A percentile compares a stretch with the other conserved stretches of the same genome.
phyloP scores from a whole-genome alignment of 2,888 invertebrate species.

The Mystacides longicornis region DNA sequence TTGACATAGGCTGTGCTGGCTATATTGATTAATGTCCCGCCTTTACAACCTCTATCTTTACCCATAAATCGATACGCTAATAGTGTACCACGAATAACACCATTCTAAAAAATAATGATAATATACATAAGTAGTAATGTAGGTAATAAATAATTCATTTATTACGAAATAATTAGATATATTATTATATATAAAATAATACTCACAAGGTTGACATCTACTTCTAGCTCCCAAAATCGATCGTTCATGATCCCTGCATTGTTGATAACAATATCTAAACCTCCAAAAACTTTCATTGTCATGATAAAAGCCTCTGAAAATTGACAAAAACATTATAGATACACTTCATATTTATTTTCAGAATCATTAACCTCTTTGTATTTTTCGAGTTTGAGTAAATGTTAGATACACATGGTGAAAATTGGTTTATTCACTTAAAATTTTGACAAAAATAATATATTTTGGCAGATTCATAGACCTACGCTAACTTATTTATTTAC shows the following conservation, averaged over 20 bases:
- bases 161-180: no score
- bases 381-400: no score
- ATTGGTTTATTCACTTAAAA: no score
- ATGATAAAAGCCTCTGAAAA: slow-evolving; percentile 64
- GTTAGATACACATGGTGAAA: no score
- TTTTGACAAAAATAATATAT: no score
- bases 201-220: slow-evolving; percentile 68
- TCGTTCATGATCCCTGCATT: slow-evolving; percentile 77
- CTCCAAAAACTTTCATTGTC: slow-evolving; percentile 63
- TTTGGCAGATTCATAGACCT: no score
- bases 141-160: not conserved
- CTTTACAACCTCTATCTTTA: slow-evolving; percentile 65
- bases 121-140: not conserved
- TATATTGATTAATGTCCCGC: slow-evolving; percentile 70
- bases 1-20: slow-evolving; percentile 63
- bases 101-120: slow-evolving; percentile 49
- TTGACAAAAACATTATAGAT: not conserved
- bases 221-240: slow-evolving; percentile 66
- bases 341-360: no score
- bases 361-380: no score
- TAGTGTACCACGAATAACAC: slow-evolving; percentile 66
- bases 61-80: slow-evolving; percentile 70
- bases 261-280: slow-evolving; percentile 70
- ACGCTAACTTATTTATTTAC: no score
- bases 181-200: no score